Evolutionary conservation across 2,113 vertebrate genomes (phyloP), one percentile per base, ranked within the genome.

Genomic region (Sialia sialis): DNA sequence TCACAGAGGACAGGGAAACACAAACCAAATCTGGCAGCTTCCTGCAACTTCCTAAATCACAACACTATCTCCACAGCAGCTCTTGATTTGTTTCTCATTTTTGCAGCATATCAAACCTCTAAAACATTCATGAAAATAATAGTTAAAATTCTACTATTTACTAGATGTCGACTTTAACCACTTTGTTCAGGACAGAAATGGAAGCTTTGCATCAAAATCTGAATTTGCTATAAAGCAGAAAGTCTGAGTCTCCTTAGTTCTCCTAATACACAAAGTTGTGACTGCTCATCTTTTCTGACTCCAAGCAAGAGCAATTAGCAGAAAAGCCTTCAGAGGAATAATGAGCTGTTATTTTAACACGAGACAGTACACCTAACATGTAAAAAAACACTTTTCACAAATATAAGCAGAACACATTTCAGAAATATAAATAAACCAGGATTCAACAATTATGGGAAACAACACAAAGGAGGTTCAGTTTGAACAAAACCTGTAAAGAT

Each of bases 401-500:
- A 95, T 38, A 63, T 69, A 95, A 77, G 95, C 26, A 51, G 49
- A 84, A 1, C 58, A 90, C 34, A 26, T 85, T 91, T 82, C 69
- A 97, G 84, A 63, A 59, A 95, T 46, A 52, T 69, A 96, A 78
- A 94, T 84, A 95, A 70, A 87, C 51, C 84, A 75, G 41, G 94
- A 79, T 36, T 56, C 29, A 60, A 79, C 17, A 7, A 60, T 84
- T 92, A 83, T 8, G 34, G 54, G 59, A 93, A 75, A 95, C 74
- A 68, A 87, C 34, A 85, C 83, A 76, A 91, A 67, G 93, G 90
- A 91, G 84, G 94, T 92, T 96, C 73, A 69, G 43, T 90, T 67
- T 90, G 75, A 96, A 93, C 58, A 96, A 88, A 95, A 60, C 92
- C 91, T 96, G 43, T 25, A 94, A 79, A 84, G 72, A 97, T 96